Percentiles rank a stretch among this genome's conserved stretches.
These are phyloP conservation scores for Caenorhabditis panamensis DNA, from an alignment of 2,888 invertebrate species.

Conservation along the genomic window DNA sequence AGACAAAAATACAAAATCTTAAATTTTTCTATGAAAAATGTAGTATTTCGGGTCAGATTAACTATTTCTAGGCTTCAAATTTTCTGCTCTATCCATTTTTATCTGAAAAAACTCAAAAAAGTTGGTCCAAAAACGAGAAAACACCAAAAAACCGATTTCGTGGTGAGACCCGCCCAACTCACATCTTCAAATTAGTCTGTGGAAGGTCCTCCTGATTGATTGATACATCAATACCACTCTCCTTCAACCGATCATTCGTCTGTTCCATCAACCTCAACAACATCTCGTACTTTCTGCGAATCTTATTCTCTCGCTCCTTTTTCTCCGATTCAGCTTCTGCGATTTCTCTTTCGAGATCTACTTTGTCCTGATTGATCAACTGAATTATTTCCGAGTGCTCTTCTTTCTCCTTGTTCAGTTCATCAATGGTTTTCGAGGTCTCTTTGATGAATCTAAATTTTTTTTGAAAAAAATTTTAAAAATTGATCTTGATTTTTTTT, in stretches of 20 bases:
- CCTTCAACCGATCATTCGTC: slow-evolving; percentile 72
- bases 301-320: slow-evolving; percentile 67
- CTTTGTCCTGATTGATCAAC: slow-evolving; percentile 77
- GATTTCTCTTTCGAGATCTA: slow-evolving; percentile 72
- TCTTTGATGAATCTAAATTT: slow-evolving; percentile 75
- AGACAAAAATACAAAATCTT: neutral
- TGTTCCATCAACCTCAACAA: slow-evolving; percentile 71
- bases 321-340: slow-evolving; percentile 70
- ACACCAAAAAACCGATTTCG: too few species aligned
- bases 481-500: too few species aligned
- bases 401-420: slow-evolving; percentile 77
- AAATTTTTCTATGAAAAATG: too few species aligned
- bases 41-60: too few species aligned
- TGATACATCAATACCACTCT: slow-evolving; percentile 71
- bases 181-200: slow-evolving; percentile 59
- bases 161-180: too few species aligned
- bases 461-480: too few species aligned
- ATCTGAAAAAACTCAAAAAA: too few species aligned
- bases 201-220: slow-evolving; percentile 69
- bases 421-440: slow-evolving; percentile 73
- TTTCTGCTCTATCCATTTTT: too few species aligned
- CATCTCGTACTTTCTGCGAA: slow-evolving; percentile 66
- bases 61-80: too few species aligned
- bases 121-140: too few species aligned
- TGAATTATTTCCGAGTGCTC: slow-evolving; percentile 79